Evolutionary conservation across 2,888 invertebrate species (phyloP).

Genomic region (Agrochola circellaris): DNA sequence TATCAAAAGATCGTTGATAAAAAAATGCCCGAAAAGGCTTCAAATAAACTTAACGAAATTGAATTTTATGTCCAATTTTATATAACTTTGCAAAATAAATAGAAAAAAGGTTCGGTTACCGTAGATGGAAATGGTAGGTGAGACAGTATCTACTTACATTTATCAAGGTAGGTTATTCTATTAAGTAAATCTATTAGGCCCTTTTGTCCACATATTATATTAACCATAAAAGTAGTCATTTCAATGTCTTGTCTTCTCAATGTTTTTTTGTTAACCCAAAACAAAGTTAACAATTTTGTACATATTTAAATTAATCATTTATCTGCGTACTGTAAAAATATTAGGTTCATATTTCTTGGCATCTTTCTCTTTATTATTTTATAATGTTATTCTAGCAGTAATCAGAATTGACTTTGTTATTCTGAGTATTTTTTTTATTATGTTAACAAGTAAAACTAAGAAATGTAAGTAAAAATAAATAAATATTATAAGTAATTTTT

Average conservation of each 20-base stretch:
- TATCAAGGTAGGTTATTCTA: background rate
- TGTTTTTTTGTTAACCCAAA: background rate
- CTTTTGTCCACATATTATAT: conserved; percentile 19
- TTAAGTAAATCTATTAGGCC: conserved; percentile 10
- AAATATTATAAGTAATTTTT: no score
- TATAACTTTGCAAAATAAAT: conserved; percentile 49
- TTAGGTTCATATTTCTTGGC: background rate
- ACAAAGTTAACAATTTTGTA: background rate
- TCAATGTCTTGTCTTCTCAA: background rate
- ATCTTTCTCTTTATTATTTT: background rate
- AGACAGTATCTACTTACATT: conserved; percentile 17
- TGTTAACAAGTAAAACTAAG: no score
- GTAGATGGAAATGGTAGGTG: conserved; percentile 36
- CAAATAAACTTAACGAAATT: conserved; percentile 47
- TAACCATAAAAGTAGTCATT: conserved; percentile 6
- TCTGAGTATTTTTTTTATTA: no score
- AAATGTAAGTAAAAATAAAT: no score
- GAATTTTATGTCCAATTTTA: conserved; percentile 49
- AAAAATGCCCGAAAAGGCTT: conserved; percentile 21
- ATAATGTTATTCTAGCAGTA: background rate
- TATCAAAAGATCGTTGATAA: conserved; percentile 37
- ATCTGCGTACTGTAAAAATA: background rate
- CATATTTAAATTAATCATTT: background rate
- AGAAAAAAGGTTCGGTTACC: conserved; percentile 48
- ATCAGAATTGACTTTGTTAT: background rate